Base-by-base conservation (phyloP, 2,797 vertebrate species). In the Menidia menidia region DNA sequence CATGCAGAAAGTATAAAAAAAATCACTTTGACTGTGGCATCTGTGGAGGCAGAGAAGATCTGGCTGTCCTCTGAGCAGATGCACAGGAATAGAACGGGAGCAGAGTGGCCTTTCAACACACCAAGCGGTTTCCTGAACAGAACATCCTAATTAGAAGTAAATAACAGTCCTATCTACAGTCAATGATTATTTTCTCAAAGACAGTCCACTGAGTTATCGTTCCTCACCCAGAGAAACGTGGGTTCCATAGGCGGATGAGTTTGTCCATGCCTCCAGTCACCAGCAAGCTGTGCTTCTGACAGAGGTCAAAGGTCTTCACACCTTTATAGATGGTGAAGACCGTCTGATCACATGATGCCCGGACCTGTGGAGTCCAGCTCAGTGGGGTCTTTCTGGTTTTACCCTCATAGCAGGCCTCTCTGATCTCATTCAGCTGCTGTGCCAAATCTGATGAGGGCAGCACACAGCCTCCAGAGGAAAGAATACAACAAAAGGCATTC, bases 221-320 rank as follows among this genome's bases (percentile, higher is more conserved):
- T 50, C 19, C 91, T 90, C 61, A 94, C 94, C 80, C 88, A 0
- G 86, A 87, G 45, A 92, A 72, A 62, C 85, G 77, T 6, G 95
- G 92, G 77, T 95, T 95, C 95, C 95, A 96, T 85, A 95, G 75
- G 48, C 85, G 82, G 59, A 96, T 69, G 1, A 91, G 78, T 71
- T 65, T 33, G 78, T 94, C 94, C 91, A 92, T 87, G 60, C 95
- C 90, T 0, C 93, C 95, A 0, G 94, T 94, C 67, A 94, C 87
- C 64, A 95, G 71, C 74, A 95, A 68, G 64, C 91, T 91, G 18
- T 73, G 88, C 60, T 83, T 93, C 60, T 88, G 86, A 64, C 85
- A 92, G 54, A 95, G 83, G 4, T 78, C 94, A 89, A 95, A 96
- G 0, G 76, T 80, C 85, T 93, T 94, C 51, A 93, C 90, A 45